Conservation (phyloP, 2,797 vertebrate genomes). For the Ctenopoma multispine region DNA sequence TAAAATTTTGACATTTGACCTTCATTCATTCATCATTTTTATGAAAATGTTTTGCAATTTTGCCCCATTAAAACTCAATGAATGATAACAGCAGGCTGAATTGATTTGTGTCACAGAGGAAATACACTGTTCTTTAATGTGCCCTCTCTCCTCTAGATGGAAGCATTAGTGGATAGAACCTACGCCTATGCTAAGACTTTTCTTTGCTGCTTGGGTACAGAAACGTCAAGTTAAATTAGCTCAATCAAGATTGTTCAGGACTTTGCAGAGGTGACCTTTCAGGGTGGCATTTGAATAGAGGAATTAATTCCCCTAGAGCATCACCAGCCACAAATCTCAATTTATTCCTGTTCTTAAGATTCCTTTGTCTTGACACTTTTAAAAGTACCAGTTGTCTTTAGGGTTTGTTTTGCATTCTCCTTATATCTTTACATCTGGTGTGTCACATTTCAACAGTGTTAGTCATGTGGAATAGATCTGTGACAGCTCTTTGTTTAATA, state of each 20-base stretch:
- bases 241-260: conserved; percentile 23
- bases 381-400: neutral
- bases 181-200: neutral
- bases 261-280: conserved; percentile 65
- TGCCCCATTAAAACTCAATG: conserved; percentile 1
- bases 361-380: neutral
- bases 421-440: neutral
- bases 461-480: neutral
- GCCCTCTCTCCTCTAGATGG: neutral
- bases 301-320: conserved; percentile 46
- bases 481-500: too few relatives aligned
- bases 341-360: conserved; percentile 9
- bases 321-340: conserved; percentile 11
- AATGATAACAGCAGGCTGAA: conserved; percentile 9
- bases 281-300: conserved; percentile 57
- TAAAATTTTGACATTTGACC: neutral
- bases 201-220: conserved; percentile 11
- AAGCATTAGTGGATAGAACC: neutral
- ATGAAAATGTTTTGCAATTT: neutral
- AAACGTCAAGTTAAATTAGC: conserved; percentile 45
- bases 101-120: neutral
- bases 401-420: neutral
- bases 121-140: too few relatives aligned
- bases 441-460: neutral
- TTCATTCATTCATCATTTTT: neutral